A percentile compares a stretch with the other conserved stretches of the same genome.
phyloP scores from a whole-genome alignment of 2,888 invertebrate species.

The Drosophila eohydei region DNA sequence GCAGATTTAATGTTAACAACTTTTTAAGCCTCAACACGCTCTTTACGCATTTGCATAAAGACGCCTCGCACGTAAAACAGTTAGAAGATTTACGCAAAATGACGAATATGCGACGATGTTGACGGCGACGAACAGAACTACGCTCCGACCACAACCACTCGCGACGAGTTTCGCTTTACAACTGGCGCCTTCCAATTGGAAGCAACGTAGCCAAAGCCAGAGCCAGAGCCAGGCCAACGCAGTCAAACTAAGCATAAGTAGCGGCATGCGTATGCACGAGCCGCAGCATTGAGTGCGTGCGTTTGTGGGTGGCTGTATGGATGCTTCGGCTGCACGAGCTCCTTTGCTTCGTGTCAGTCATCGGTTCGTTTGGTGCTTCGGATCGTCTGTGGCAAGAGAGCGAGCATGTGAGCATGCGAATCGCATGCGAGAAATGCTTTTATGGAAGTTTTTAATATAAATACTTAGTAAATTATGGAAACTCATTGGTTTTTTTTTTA shows the following conservation, averaged over 20 bases:
- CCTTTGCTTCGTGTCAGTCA: conserved; percentile 30
- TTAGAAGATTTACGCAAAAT: conserved; percentile 59
- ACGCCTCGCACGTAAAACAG: conserved; percentile 13
- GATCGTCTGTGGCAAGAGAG: conserved; percentile 26
- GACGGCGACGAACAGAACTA: conserved; percentile 22
- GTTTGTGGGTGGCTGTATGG: conserved; percentile 53
- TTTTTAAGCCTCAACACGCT: conserved; percentile 28
- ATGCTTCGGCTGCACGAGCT: conserved; percentile 53
- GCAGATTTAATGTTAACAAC: conserved; percentile 31
- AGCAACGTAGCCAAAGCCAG: conserved; percentile 38
- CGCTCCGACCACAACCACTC: conserved; percentile 66
- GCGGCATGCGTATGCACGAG: conserved; percentile 47
- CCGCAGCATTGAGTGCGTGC: conserved; percentile 20
- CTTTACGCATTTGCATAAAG: conserved; percentile 40
- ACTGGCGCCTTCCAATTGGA: conserved; percentile 72
- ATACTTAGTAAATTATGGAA: background rate
- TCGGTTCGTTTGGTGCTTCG: conserved; percentile 19
- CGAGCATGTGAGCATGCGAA: conserved; percentile 17
- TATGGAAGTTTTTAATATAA: background rate
- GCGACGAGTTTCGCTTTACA: conserved; percentile 74
- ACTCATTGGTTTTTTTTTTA: background rate
- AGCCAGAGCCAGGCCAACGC: conserved; percentile 7
- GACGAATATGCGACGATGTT: background rate
- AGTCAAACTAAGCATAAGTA: conserved; percentile 27
- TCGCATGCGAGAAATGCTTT: conserved; percentile 64